These are phyloP conservation scores for Onychostoma macrolepis DNA, from an alignment of 2,113 vertebrate species.

Conservation along the genomic window DNA sequence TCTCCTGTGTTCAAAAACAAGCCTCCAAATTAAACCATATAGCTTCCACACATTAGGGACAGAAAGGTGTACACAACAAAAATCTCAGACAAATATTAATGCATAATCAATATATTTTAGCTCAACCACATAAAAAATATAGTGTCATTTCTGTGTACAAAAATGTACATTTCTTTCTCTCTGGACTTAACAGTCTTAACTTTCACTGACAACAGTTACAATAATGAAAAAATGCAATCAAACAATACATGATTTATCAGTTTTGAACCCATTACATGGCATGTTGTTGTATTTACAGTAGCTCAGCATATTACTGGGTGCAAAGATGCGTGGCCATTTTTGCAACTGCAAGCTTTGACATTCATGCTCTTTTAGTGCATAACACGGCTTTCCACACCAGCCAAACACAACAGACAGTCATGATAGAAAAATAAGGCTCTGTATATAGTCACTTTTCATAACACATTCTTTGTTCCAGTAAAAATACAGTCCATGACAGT, in stretches of 20 bases:
- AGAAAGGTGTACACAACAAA: background rate
- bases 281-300: conserved; percentile 62
- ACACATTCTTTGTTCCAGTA: conserved; percentile 26
- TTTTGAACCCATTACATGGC: conserved; percentile 30
- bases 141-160: conserved; percentile 72
- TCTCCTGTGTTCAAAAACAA: no score
- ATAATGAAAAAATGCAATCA: conserved; percentile 31
- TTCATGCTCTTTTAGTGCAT: conserved; percentile 36
- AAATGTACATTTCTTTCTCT: conserved; percentile 70
- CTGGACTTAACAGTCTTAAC: conserved; percentile 60
- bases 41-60: background rate
- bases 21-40: background rate
- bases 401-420: background rate
- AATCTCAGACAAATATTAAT: conserved; percentile 69
- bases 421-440: conserved; percentile 33
- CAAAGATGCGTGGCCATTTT: conserved; percentile 2
- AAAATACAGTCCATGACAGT: background rate
- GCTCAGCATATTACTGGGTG: conserved; percentile 10
- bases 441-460: conserved; percentile 18
- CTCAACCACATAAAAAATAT: conserved; percentile 72
- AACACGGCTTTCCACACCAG: background rate
- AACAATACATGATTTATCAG: background rate
- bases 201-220: conserved; percentile 7
- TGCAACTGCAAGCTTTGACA: conserved; percentile 13
- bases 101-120: conserved; percentile 71